Conservation (phyloP, 2,888 invertebrate genomes). For the Lycaena phlaeas region DNA sequence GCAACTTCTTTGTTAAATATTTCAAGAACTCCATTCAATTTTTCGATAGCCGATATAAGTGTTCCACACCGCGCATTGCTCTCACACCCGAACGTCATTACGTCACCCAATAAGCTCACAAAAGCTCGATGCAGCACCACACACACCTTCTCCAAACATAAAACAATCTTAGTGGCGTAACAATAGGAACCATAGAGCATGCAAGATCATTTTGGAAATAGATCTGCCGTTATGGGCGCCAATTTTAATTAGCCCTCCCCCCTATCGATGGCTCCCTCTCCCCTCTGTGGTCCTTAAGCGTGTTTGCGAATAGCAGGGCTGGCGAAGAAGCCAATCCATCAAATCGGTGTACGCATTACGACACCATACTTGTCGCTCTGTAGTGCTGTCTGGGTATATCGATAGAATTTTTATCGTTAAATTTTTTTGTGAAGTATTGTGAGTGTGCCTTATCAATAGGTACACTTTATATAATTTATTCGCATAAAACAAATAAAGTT, state of each 20-base stretch:
- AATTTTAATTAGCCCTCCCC: conserved; percentile 63
- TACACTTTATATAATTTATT: too few species aligned
- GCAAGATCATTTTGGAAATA: conserved; percentile 18
- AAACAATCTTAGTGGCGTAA: conserved; percentile 21
- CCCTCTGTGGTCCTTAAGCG: conserved; percentile 47
- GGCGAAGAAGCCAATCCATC: conserved; percentile 73
- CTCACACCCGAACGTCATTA: conserved; percentile 27
- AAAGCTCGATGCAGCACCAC: conserved; percentile 26
- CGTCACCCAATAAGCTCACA: conserved; percentile 32
- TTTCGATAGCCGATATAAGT: conserved; percentile 24
- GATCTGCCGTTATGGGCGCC: conserved; percentile 38
- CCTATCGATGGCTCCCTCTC: conserved; percentile 21
- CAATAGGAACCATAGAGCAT: conserved; percentile 22
- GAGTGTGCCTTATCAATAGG: too few species aligned
- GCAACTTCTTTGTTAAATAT: too few species aligned
- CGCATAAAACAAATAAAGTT: too few species aligned
- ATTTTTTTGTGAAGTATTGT: too few species aligned
- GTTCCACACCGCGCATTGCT: conserved; percentile 19
- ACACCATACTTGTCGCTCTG: conserved; percentile 55
- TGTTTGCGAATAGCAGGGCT: conserved; percentile 70
- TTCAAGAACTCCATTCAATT: too few species aligned
- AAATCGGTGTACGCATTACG: conserved; percentile 68
- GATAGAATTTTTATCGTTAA: conserved; percentile 21
- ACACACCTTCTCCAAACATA: conserved; percentile 14
- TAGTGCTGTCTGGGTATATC: conserved; percentile 33